A percentile compares a stretch with the other conserved stretches of the same genome.
Conservation (phyloP, 2,113 vertebrate species). For the Solea solea region DNA sequence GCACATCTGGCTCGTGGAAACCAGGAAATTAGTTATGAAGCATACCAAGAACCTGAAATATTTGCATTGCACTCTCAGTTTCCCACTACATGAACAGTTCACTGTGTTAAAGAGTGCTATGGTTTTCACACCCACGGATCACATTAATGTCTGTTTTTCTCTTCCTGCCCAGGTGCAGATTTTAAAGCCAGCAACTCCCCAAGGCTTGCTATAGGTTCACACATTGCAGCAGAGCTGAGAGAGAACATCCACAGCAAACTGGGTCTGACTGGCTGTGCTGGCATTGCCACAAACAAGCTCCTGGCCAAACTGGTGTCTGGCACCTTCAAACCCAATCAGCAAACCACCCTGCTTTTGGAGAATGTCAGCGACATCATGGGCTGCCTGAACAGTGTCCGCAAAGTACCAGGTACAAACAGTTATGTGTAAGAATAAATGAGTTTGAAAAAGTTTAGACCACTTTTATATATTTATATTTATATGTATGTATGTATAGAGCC, state of each 20-base stretch:
- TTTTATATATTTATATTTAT: too few relatives aligned
- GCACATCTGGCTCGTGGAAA: conserved; percentile 47
- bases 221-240: conserved; percentile 86
- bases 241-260: conserved; percentile 76
- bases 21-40: conserved; percentile 47
- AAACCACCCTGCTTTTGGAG: conserved; percentile 87
- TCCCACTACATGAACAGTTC: not conserved
- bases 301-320: conserved; percentile 90
- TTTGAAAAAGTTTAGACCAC: not conserved
- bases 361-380: conserved; percentile 79
- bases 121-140: not conserved
- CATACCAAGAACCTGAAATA: conserved; percentile 7
- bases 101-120: not conserved
- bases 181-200: conserved; percentile 64
- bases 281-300: conserved; percentile 88
- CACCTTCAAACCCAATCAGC: conserved; percentile 91
- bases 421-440: not conserved
- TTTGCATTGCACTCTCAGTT: conserved; percentile 68
- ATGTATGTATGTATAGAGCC: too few relatives aligned
- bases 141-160: not conserved
- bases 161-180: conserved; percentile 72
- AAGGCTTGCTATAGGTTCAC: conserved; percentile 84
- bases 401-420: conserved; percentile 84
- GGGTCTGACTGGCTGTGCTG: conserved; percentile 88
- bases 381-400: conserved; percentile 76